A percentile compares a stretch with the other conserved stretches of the same genome.
Conservation (phyloP, 2,113 vertebrate genomes). For the Passer montanus region DNA sequence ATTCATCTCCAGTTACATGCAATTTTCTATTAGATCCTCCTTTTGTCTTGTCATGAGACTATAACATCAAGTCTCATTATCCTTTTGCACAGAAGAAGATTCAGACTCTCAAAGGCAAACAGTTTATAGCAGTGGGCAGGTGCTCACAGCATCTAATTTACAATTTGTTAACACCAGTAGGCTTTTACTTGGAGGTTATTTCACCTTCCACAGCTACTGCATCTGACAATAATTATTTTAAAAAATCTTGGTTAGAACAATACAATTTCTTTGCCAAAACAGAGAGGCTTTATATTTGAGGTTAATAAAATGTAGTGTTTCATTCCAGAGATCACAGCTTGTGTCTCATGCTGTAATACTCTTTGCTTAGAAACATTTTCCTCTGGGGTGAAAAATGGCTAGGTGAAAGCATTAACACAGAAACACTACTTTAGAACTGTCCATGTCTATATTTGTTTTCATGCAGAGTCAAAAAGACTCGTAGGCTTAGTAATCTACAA, state of each 20-base stretch:
- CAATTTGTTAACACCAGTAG: background rate
- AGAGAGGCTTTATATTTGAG: conserved; percentile 34
- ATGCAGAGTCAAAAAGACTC: background rate
- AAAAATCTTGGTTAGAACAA: background rate
- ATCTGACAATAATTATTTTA: conserved; percentile 25
- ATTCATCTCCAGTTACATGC: background rate
- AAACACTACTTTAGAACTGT: background rate
- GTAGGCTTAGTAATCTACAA: background rate
- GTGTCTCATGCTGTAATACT: conserved; percentile 41
- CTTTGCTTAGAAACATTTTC: conserved; percentile 32
- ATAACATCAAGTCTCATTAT: background rate
- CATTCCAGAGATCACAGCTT: conserved; percentile 33
- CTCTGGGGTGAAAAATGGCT: conserved; percentile 23
- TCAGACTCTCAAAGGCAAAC: background rate
- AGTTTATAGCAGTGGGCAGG: background rate
- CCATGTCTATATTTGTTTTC: background rate
- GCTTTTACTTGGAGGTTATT: background rate
- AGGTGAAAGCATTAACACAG: background rate
- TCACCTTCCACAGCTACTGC: background rate
- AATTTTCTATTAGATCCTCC: background rate
- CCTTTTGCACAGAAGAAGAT: background rate
- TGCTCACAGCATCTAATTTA: conserved; percentile 13
- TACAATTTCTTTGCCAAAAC: background rate
- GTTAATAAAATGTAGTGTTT: conserved; percentile 51
- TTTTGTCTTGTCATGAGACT: background rate